These are phyloP conservation scores for Hirtodrosophila cameraria DNA, from an alignment of 2,888 invertebrate species.

Conservation along the genomic window DNA sequence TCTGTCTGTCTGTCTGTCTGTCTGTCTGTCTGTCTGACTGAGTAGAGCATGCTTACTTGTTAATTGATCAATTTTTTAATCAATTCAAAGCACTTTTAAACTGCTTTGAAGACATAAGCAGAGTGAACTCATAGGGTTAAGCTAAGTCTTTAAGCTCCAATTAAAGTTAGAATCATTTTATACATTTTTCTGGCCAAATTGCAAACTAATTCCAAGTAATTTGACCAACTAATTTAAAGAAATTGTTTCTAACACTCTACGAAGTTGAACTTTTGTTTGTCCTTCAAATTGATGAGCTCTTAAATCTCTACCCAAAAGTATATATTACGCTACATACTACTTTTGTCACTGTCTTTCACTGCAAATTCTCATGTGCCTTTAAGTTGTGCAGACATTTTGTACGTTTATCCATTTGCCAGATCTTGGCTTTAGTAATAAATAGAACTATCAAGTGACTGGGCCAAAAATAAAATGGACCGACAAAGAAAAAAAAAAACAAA, in stretches of 20 bases:
- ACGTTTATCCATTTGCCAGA: constrained; percentile 18
- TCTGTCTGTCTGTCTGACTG: no score
- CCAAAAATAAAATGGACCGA: constrained; percentile 35
- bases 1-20: no score
- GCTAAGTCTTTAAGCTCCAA: no score
- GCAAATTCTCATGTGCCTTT: constrained; percentile 17
- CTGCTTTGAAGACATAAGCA: no score
- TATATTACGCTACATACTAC: not conserved
- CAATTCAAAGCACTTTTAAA: no score
- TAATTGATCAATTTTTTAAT: no score
- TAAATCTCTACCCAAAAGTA: not conserved
- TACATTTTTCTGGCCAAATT: no score
- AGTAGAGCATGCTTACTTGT: no score
- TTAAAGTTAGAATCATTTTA: no score
- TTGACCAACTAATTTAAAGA: not conserved
- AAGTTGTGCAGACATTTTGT: constrained; percentile 24
- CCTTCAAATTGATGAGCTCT: not conserved
- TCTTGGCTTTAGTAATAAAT: constrained; percentile 43
- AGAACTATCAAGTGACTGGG: constrained; percentile 56
- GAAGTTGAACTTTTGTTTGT: not conserved
- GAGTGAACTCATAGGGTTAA: no score
- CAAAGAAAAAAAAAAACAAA: no score
- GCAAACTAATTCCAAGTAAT: no score
- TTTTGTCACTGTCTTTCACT: constrained; percentile 32
- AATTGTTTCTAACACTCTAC: not conserved